Evolutionary conservation across 2,888 invertebrate species (phyloP).

Genomic region (Parasteatoda lunata): DNA sequence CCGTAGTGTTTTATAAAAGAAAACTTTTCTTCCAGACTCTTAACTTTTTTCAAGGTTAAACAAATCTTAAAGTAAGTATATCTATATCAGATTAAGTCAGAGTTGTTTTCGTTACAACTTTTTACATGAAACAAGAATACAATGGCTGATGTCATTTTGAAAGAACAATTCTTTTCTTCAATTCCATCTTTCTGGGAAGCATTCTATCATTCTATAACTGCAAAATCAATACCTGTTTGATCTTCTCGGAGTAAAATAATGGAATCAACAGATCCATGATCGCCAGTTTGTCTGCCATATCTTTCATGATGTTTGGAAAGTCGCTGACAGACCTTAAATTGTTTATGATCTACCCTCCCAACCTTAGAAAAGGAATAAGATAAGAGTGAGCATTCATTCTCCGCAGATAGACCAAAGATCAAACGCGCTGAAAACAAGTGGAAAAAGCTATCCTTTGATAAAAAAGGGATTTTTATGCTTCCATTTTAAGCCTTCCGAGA

Average conservation of each 20-base stretch:
- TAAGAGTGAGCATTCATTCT: too few relatives aligned
- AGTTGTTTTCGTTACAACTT: not conserved
- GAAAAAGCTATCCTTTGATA: too few relatives aligned
- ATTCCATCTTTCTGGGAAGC: not conserved
- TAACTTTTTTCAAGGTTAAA: too few relatives aligned
- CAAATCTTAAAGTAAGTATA: too few relatives aligned
- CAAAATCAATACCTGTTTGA: slow-evolving; percentile 52
- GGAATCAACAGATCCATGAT: slow-evolving; percentile 21
- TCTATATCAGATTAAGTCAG: too few relatives aligned
- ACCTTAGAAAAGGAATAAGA: too few relatives aligned
- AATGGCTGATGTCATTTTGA: not conserved
- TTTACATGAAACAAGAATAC: not conserved
- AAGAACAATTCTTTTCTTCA: not conserved
- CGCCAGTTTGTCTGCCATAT: slow-evolving; percentile 42
- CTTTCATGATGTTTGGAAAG: not conserved
- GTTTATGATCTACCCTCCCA: not conserved
- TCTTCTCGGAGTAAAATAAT: slow-evolving; percentile 33
- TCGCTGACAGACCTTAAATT: not conserved
- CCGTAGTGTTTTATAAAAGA: too few relatives aligned
- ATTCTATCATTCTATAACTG: not conserved
- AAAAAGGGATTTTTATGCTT: too few relatives aligned
- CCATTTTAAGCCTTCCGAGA: too few relatives aligned
- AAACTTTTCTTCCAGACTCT: too few relatives aligned
- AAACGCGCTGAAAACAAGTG: too few relatives aligned
- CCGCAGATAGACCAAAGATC: too few relatives aligned